Percentiles rank a stretch among this genome's conserved stretches.
Conservation (phyloP, 2,797 vertebrate species). For the Mycteria americana region DNA sequence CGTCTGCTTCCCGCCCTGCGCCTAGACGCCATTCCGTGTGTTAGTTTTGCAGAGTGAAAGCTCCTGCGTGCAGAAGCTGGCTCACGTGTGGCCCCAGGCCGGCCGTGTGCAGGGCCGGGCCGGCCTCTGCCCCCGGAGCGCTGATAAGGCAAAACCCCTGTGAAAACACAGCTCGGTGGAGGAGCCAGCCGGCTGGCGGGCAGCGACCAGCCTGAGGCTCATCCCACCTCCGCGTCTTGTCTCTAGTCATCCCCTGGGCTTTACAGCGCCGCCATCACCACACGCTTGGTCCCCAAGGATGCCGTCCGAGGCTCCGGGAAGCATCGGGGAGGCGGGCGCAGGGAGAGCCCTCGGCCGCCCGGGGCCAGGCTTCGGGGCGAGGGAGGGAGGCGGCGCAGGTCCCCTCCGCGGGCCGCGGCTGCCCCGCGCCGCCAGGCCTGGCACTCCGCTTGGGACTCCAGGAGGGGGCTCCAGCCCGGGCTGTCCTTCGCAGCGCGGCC, state of each 20-base stretch:
- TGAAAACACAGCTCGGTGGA: rapidly evolving
- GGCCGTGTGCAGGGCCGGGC: rapidly evolving
- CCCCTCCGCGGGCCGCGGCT: neutral
- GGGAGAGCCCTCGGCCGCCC: too few relatives aligned
- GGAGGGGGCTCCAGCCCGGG: too few relatives aligned
- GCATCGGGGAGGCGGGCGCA: rapidly evolving
- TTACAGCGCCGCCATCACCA: neutral
- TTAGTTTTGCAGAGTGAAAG: rapidly evolving
- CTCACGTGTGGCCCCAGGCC: rapidly evolving
- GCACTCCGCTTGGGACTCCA: neutral
- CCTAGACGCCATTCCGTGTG: rapidly evolving
- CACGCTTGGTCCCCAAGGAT: too few relatives aligned
- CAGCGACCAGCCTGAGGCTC: rapidly evolving
- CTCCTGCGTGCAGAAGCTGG: rapidly evolving
- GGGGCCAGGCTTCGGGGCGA: too few relatives aligned
- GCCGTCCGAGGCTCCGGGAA: neutral
- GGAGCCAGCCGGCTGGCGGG: neutral
- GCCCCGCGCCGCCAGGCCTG: neutral
- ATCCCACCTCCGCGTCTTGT: rapidly evolving
- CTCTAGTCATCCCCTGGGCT: neutral
- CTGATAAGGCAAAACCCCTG: neutral
- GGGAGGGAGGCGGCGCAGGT: neutral
- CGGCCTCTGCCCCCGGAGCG: rapidly evolving
- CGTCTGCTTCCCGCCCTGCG: rapidly evolving
- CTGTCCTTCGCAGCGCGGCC: neutral